Conservation (phyloP, 2,797 vertebrate genomes). For the Scolopax rusticola region DNA sequence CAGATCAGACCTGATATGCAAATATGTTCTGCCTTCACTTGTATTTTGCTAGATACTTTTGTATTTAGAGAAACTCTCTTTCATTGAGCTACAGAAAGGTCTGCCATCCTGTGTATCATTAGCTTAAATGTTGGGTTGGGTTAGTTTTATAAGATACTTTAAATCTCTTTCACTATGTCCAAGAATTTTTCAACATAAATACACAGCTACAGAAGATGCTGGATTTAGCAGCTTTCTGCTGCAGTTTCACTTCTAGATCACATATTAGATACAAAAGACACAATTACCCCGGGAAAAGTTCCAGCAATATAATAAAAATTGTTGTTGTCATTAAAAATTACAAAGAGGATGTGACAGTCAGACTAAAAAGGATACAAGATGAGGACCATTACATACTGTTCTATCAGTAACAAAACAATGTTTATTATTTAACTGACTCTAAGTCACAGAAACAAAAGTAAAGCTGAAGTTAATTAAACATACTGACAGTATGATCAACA, state of each 20-base stretch:
- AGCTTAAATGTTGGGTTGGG: neutral
- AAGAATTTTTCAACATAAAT: conserved; percentile 7
- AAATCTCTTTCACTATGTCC: neutral
- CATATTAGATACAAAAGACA: conserved; percentile 17
- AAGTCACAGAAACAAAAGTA: conserved; percentile 12
- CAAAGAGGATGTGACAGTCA: conserved; percentile 10
- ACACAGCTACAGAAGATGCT: neutral
- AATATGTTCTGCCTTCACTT: neutral
- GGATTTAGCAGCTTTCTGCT: neutral
- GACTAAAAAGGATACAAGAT: conserved; percentile 17
- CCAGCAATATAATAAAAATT: conserved; percentile 33
- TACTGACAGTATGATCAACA: neutral
- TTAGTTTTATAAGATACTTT: neutral
- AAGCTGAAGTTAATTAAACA: conserved; percentile 11
- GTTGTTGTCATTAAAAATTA: conserved; percentile 41
- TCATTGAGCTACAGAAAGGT: neutral
- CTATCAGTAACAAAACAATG: neutral
- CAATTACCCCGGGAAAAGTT: conserved; percentile 22
- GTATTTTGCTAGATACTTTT: neutral
- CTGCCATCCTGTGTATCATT: neutral
- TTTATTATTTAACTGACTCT: conserved; percentile 32
- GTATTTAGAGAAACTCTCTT: neutral
- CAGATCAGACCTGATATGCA: neutral
- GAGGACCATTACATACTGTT: neutral
- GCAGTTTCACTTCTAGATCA: neutral